Evolutionary conservation across 2,888 invertebrate species (phyloP), one percentile per base, ranked within the genome.

Genomic region (Meghimatium bilineatum): DNA sequence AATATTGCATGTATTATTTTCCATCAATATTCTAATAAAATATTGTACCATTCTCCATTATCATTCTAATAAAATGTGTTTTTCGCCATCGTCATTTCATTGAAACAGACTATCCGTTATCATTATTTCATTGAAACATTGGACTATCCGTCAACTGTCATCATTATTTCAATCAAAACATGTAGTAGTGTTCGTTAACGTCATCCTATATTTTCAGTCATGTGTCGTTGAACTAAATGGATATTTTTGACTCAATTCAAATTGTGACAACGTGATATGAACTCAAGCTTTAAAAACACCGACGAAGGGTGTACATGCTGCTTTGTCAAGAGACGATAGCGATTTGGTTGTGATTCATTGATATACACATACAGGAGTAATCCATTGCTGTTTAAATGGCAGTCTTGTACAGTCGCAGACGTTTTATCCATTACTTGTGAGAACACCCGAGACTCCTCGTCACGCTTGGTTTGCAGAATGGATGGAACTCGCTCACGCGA

Each of bases 401-500:
- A 17, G 63, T 66, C 63, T n/a, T 63, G 66, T 38, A 14, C 66
- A 67, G 23, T 67, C 49, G 29, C 32, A 63, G 78, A 26, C 63
- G n/a, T 78, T 78, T 32, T 44, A 26, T 78, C 67, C 66, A 60
- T 44, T 63, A 78, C 78, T 67, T 29, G 29, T 0, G 20, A 29
- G 49, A 10, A 63, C 78, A 26, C 66, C 67, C 44, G 76, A 63
- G 63, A 63, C 29, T 78, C 32, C 44, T 1, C 44, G 78, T 66
- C 78, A 34, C n/a, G 78, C 78, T 66, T 78, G 78, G 44, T 12
- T 20, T 78, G 66, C 32, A 6, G 29, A 32, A 44, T 56, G 66
- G 38, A 78, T 38, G 44, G 38, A 67, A 49, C 67, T 66, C 63
- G 66, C 29, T 67, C 78, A 78, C 44, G 38, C 44, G 78, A 78